Percentiles rank a stretch among this genome's conserved stretches.
These are phyloP conservation scores for Drosophila sordidula DNA, from an alignment of 2,888 invertebrate genomes.

Conservation along the genomic window DNA sequence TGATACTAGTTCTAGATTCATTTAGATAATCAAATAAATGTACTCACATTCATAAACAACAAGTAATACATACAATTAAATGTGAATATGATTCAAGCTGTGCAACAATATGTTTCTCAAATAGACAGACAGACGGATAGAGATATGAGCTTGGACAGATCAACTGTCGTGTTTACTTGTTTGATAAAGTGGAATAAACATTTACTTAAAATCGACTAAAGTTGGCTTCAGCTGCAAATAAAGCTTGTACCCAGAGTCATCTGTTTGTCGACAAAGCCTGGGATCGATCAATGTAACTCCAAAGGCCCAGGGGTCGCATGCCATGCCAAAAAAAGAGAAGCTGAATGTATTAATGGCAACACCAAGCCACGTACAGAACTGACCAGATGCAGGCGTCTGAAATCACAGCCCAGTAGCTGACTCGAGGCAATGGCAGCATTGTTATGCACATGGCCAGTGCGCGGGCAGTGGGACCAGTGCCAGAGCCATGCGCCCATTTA, in stretches of 20 bases:
- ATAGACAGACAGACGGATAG: not conserved
- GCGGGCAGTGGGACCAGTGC: slow-evolving; percentile 6
- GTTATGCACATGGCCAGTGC: slow-evolving; percentile 28
- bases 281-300: not conserved
- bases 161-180: not conserved
- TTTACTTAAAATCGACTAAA: not conserved
- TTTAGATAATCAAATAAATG: not conserved
- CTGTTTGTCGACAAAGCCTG: slow-evolving; percentile 3
- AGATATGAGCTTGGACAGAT: not conserved
- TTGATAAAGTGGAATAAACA: not conserved
- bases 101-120: not conserved
- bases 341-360: slow-evolving; percentile 61
- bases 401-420: slow-evolving; percentile 28
- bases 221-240: not conserved
- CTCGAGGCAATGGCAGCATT: slow-evolving; percentile 33
- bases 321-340: slow-evolving; percentile 32
- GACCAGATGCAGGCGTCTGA: slow-evolving; percentile 36
- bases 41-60: no score
- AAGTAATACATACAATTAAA: not conserved
- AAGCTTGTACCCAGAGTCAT: not conserved
- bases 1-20: not conserved
- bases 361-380: slow-evolving; percentile 15
- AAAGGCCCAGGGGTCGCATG: slow-evolving; percentile 6
- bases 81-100: not conserved
- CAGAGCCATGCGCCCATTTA: slow-evolving; percentile 58